Percentiles rank a stretch among this genome's conserved stretches.
phyloP scores from a whole-genome alignment of 1,140 invertebrate species.

The Bacillus rossius region DNA sequence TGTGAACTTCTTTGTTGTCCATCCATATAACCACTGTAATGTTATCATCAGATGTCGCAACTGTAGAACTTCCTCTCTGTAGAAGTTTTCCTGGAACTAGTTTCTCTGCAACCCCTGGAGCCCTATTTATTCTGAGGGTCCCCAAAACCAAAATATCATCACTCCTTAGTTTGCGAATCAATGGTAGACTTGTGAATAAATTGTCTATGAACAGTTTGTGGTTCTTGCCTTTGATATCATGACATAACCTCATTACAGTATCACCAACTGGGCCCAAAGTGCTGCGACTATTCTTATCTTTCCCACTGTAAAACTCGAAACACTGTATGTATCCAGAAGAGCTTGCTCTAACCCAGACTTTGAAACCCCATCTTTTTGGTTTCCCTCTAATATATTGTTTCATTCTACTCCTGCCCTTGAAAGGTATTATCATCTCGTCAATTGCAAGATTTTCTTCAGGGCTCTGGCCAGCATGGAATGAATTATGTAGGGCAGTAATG shows the following conservation, averaged over 20 bases:
- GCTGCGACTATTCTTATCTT: constrained; percentile 13
- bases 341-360: constrained; percentile 25
- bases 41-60: constrained; percentile 20
- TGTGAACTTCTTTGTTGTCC: constrained; percentile 28
- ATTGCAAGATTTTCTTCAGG: constrained; percentile 31
- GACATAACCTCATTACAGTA: constrained; percentile 28
- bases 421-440: constrained; percentile 35
- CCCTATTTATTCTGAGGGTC: constrained; percentile 13
- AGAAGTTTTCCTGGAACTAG: constrained; percentile 11
- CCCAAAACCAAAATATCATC: constrained; percentile 15
- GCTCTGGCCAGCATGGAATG: too few relatives aligned
- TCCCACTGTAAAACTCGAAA: constrained; percentile 35
- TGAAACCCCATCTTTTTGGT: constrained; percentile 36
- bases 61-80: constrained; percentile 17
- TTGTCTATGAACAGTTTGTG: too few relatives aligned
- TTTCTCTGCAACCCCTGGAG: constrained; percentile 11
- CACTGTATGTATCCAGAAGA: constrained; percentile 28
- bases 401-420: constrained; percentile 25
- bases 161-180: constrained; percentile 10
- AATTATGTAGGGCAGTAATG: too few relatives aligned
- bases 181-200: constrained; percentile 28
- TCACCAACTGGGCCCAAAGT: constrained; percentile 32
- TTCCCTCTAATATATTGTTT: constrained; percentile 33
- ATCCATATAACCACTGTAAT: constrained; percentile 29
- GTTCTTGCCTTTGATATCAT: constrained; percentile 23